Conservation (phyloP, 2,113 vertebrate genomes). For the Microtus pennsylvanicus region DNA sequence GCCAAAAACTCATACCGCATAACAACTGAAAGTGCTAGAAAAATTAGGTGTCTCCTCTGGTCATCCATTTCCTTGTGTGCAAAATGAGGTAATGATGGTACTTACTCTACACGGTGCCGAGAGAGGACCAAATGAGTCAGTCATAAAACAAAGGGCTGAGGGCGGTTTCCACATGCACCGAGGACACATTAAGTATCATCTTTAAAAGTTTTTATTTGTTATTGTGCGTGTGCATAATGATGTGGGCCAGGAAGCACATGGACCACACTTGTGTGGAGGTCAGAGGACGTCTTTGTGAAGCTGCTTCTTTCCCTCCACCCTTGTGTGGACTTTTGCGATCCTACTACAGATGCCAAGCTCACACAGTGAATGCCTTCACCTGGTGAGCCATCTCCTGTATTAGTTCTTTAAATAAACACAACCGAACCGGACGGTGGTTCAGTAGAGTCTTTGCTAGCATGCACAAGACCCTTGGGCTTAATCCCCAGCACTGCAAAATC, state of each 20-base stretch:
- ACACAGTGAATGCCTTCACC: not conserved
- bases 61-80: not conserved
- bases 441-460: not conserved
- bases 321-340: no score
- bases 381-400: not conserved
- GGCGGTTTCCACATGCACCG: not conserved
- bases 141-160: not conserved
- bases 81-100: not conserved
- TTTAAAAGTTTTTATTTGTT: not conserved
- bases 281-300: not conserved
- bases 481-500: not conserved
- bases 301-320: not conserved
- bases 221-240: not conserved
- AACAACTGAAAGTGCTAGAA: not conserved
- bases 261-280: not conserved
- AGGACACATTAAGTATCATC: not conserved
- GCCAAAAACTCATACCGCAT: not conserved
- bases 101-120: not conserved
- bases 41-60: not conserved
- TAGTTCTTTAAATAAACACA: not conserved
- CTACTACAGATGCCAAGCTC: not conserved
- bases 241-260: no score
- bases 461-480: not conserved
- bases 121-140: not conserved
- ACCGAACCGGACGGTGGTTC: not conserved